Conservation (phyloP, 2,797 vertebrate genomes). For the Sebastes diaconus region DNA sequence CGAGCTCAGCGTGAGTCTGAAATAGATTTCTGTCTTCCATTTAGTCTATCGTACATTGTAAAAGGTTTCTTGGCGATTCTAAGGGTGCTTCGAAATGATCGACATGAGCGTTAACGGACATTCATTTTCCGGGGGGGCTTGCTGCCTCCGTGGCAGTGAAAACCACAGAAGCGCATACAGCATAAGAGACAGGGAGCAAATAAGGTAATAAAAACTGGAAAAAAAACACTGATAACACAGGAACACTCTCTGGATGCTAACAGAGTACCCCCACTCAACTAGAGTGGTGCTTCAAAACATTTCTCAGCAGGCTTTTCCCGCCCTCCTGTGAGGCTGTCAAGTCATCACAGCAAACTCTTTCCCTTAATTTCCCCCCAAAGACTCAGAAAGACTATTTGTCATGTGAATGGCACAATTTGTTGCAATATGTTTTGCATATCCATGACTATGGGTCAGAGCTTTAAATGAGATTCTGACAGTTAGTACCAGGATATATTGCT, state of each 20-base stretch:
- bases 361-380: constrained; percentile 2
- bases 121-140: background rate
- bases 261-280: constrained; percentile 21
- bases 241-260: background rate
- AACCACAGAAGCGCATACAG: background rate
- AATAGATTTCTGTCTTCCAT: background rate
- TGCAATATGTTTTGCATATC: constrained; percentile 11
- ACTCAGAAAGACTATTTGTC: background rate
- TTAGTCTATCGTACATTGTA: background rate
- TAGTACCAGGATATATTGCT: background rate
- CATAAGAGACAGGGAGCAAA: background rate
- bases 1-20: background rate
- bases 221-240: constrained; percentile 23
- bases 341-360: constrained; percentile 22
- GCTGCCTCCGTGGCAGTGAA: background rate
- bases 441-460: background rate
- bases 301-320: constrained; percentile 16
- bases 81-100: background rate
- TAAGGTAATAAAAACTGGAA: constrained; percentile 4
- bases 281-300: constrained; percentile 36
- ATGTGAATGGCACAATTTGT: constrained; percentile 9
- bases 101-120: background rate
- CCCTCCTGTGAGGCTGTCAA: constrained; percentile 31
- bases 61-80: background rate
- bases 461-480: background rate